These are phyloP conservation scores for Cyprinus carpio DNA, from an alignment of 2,113 vertebrate genomes.

Conservation along the genomic window DNA sequence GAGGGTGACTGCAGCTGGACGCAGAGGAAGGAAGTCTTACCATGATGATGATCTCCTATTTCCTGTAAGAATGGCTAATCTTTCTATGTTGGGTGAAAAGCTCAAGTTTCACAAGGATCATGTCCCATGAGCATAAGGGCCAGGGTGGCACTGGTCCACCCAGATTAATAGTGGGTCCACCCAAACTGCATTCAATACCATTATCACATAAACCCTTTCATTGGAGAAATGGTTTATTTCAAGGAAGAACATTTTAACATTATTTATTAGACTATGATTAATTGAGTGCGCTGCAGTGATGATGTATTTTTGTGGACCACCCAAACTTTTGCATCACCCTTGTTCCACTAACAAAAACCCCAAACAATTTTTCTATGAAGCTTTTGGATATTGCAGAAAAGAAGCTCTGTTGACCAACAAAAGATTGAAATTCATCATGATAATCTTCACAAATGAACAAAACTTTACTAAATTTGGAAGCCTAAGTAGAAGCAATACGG, in stretches of 20 bases:
- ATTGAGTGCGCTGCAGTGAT: too few relatives aligned
- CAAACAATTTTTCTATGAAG: rapidly evolving
- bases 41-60: constrained; percentile 71
- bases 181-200: too few relatives aligned
- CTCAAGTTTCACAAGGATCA: constrained; percentile 43
- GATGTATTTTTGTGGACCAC: too few relatives aligned
- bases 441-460: too few relatives aligned
- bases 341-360: not conserved
- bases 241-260: too few relatives aligned
- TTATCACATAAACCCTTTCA: too few relatives aligned
- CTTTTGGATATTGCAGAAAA: not conserved
- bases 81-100: constrained; percentile 33
- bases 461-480: too few relatives aligned
- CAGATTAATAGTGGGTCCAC: not conserved
- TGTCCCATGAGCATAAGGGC: not conserved
- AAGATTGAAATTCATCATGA: not conserved
- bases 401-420: not conserved
- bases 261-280: too few relatives aligned
- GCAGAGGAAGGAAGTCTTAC: constrained; percentile 74
- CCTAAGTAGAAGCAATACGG: too few relatives aligned
- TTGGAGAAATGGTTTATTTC: not conserved
- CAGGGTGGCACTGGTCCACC: not conserved
- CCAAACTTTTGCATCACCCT: too few relatives aligned
- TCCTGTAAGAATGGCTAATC: constrained; percentile 62
- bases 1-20: constrained; percentile 67